These are phyloP conservation scores for Apteryx mantelli DNA, from an alignment of 2,113 vertebrate species.

Conservation along the genomic window DNA sequence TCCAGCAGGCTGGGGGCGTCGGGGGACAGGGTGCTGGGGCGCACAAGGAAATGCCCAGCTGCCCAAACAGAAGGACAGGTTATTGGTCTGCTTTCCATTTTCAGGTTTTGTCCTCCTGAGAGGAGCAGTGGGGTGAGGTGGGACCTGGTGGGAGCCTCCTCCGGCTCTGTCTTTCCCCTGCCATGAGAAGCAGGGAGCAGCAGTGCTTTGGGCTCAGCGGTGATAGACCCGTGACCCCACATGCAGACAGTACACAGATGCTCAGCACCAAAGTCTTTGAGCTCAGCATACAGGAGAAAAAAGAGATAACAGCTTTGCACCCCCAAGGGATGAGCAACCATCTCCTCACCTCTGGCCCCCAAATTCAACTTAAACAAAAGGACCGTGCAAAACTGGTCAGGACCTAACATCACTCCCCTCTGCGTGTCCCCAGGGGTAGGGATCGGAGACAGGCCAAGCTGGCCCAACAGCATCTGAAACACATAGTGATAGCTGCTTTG, in stretches of 20 bases:
- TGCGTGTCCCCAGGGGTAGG: background rate
- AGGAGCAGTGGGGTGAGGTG: too few relatives aligned
- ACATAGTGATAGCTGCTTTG: background rate
- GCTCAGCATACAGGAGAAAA: background rate
- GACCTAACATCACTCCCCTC: background rate
- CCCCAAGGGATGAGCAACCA: background rate
- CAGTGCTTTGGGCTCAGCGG: background rate
- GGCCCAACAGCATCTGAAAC: background rate
- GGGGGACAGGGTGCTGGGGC: fast-evolving
- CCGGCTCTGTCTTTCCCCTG: too few relatives aligned
- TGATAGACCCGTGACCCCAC: too few relatives aligned
- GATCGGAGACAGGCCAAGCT: background rate
- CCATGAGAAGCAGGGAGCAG: background rate
- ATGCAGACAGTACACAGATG: background rate
- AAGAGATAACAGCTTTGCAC: background rate
- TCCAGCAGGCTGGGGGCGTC: background rate
- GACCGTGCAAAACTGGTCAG: background rate
- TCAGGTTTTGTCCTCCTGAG: too few relatives aligned
- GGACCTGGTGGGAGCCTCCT: too few relatives aligned
- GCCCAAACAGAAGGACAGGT: background rate
- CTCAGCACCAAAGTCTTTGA: background rate
- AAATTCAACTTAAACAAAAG: background rate
- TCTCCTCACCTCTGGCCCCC: background rate
- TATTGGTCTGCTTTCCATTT: too few relatives aligned
- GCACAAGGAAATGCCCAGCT: background rate